phyloP scores from a whole-genome alignment of 1,140 invertebrate genomes.

The Aphelenchoides fujianensis region DNA sequence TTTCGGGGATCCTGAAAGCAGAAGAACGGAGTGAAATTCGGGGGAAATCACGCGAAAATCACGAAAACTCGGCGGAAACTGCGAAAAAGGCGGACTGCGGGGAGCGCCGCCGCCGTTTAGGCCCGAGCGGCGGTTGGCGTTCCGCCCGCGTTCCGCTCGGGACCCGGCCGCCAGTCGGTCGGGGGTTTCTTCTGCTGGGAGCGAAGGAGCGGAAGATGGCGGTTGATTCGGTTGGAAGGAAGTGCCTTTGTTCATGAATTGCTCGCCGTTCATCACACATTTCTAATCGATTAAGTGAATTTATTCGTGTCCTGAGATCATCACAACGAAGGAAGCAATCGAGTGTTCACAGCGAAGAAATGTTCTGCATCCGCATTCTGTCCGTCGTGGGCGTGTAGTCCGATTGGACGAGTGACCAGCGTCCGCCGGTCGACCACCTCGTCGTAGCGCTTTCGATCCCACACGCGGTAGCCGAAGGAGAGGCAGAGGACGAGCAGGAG shows the following conservation, averaged over 20 bases:
- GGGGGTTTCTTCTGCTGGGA: too few relatives aligned
- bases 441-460: conserved; percentile 15
- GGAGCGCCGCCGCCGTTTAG: too few relatives aligned
- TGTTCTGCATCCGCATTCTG: conserved; percentile 13
- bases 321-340: background rate
- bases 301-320: background rate
- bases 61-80: background rate
- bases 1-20: background rate
- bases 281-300: too few relatives aligned
- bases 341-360: conserved; percentile 10
- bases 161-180: too few relatives aligned
- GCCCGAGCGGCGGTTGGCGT: too few relatives aligned
- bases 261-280: too few relatives aligned
- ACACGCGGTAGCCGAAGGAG: conserved; percentile 50
- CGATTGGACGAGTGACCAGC: conserved; percentile 15
- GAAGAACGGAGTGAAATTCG: background rate
- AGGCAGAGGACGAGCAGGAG: conserved; percentile 46
- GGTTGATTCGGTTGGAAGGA: too few relatives aligned
- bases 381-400: conserved; percentile 7
- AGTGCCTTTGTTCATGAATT: too few relatives aligned
- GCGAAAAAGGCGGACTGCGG: too few relatives aligned
- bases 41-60: background rate
- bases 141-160: too few relatives aligned
- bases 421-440: conserved; percentile 12
- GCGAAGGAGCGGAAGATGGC: too few relatives aligned